Base-by-base conservation (phyloP, 2,113 vertebrate species). In the Rhynchomys soricoides region DNA sequence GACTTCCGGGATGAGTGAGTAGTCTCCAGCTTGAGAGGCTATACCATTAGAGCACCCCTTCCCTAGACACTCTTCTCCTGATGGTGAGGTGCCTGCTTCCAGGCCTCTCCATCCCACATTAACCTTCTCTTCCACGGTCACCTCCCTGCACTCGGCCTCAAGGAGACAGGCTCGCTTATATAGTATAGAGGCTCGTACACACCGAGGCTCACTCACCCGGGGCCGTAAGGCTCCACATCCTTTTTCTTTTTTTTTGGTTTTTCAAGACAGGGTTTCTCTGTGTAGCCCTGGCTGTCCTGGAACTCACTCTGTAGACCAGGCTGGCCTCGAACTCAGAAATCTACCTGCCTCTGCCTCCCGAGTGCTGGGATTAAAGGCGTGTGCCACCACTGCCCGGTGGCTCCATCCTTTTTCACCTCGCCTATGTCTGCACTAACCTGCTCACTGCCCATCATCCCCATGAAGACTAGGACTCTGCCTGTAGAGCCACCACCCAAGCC, bases 41-140 rank as follows among this genome's bases (percentile, higher is more conserved):
- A 3, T 2, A 3, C 26, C n/a, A 50, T 8, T 16, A 50, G 7
- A 5, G 45, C 12, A 57, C 5, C 0, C 66, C 43, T 79, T 34
- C 24, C 9, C 73, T 11, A 0, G 1, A 13, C 5, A 52, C 57
- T 43, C 43, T 2, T 34, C 70, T 40, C 93, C 71, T 48, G 78
- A 59, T 26, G 55, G 37, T 40, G 22, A 59, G 40, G 43, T 15
- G 10, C 73, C 86, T 52, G 9, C 37, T 34, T 43, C 71, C 37
- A 59, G 93, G 73, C 21, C 22, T n/a, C 45, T 37, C 37, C 7
- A 15, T n/a, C 13, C 0, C 59, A 71, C 12, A 0, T 3, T 1
- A 78, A 86, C 29, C 74, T 87, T 52, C 17, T n/a, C 2, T 9
- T 48, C 50, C 24, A 0, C 0, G 0, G 11, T 13, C 15, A 3